phyloP scores from a whole-genome alignment of 1,140 invertebrate species.

The Listronotus oregonensis region DNA sequence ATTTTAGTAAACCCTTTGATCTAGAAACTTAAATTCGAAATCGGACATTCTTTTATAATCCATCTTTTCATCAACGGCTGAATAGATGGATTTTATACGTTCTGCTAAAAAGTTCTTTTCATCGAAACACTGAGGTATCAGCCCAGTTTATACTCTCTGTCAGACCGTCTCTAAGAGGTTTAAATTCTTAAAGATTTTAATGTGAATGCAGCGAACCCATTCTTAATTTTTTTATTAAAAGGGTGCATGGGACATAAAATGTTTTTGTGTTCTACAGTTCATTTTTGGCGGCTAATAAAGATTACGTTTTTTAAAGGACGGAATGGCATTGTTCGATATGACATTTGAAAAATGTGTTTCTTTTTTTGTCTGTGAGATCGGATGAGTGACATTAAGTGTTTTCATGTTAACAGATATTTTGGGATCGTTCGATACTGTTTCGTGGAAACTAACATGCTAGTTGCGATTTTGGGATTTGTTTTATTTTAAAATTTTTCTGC shows the following conservation, averaged over 20 bases:
- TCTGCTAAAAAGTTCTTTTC: slow-evolving; percentile 14
- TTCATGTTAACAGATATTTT: too few species aligned
- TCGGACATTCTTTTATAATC: slow-evolving; percentile 5
- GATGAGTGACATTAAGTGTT: too few species aligned
- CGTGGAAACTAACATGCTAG: too few species aligned
- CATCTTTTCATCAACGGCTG: slow-evolving; percentile 18
- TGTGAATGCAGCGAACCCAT: slow-evolving; percentile 16
- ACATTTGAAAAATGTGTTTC: slow-evolving; percentile 11
- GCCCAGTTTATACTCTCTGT: slow-evolving; percentile 25
- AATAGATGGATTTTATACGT: slow-evolving; percentile 16
- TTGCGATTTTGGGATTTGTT: too few species aligned
- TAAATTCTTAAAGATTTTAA: slow-evolving; percentile 26
- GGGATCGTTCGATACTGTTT: too few species aligned
- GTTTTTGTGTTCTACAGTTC: slow-evolving; percentile 21
- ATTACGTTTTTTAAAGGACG: slow-evolving; percentile 10
- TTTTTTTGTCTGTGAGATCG: neutral
- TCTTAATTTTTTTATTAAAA: slow-evolving; percentile 17
- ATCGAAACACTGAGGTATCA: slow-evolving; percentile 15
- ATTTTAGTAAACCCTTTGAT: slow-evolving; percentile 15
- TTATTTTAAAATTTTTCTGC: too few species aligned
- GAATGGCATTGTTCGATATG: slow-evolving; percentile 8
- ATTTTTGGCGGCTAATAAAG: slow-evolving; percentile 32
- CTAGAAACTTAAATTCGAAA: too few species aligned
- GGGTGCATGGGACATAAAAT: slow-evolving; percentile 16
- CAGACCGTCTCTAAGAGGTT: slow-evolving; percentile 28